phyloP scores from a whole-genome alignment of 2,888 invertebrate genomes.

The Drosophila cracens region DNA sequence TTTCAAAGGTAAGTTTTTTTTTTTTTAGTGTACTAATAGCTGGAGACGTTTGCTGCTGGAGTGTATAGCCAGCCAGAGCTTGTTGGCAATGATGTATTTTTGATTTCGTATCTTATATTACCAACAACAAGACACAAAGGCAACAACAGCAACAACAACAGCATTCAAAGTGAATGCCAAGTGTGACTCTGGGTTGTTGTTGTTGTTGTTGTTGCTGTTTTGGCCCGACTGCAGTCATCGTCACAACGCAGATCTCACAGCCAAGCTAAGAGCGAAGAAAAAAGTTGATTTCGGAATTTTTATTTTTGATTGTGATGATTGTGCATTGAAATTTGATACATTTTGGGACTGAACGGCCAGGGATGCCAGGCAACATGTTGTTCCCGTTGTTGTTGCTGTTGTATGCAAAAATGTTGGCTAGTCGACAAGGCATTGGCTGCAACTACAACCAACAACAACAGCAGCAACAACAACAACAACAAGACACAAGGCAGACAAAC shows the following conservation, averaged over 20 bases:
- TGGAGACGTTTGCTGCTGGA: slow-evolving; percentile 42
- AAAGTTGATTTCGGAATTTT: slow-evolving; percentile 80
- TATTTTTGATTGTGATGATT: slow-evolving; percentile 83
- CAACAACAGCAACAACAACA: slow-evolving; percentile 40
- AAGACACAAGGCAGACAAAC: slow-evolving; percentile 21
- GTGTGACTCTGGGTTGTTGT: slow-evolving; percentile 52
- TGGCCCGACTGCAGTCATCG: slow-evolving; percentile 52
- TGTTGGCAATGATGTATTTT: slow-evolving; percentile 82
- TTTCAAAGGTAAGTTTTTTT: background rate
- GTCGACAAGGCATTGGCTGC: slow-evolving; percentile 72
- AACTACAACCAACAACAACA: slow-evolving; percentile 53
- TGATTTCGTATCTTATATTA: slow-evolving; percentile 82
- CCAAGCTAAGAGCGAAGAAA: slow-evolving; percentile 42
- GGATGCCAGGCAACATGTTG: slow-evolving; percentile 54
- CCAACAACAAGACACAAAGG: slow-evolving; percentile 68
- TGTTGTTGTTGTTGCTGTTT: slow-evolving; percentile 35
- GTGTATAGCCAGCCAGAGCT: slow-evolving; percentile 56
- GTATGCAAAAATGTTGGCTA: slow-evolving; percentile 78
- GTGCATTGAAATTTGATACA: slow-evolving; percentile 84
- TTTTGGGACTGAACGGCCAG: slow-evolving; percentile 74
- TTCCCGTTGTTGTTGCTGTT: slow-evolving; percentile 42
- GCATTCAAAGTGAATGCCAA: slow-evolving; percentile 55
- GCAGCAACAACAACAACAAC: slow-evolving; percentile 47
- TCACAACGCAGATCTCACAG: slow-evolving; percentile 47
- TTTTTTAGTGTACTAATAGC: slow-evolving; percentile 25